Conservation (phyloP, 2,888 invertebrate genomes). For the Teinopalpus imperialis region DNA sequence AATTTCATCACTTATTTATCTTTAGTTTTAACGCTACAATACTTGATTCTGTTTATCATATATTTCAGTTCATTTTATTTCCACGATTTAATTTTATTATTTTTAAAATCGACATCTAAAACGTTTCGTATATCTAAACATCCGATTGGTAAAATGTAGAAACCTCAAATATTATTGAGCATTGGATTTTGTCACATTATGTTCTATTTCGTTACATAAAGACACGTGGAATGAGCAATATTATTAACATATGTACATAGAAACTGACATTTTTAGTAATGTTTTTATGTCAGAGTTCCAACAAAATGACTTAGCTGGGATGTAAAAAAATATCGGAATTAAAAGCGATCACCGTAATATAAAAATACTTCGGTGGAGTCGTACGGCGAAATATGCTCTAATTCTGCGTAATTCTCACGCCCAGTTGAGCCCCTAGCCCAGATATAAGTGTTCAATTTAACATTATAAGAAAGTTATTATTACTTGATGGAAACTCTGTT, state of each 20-base stretch:
- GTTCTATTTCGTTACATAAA: constrained; percentile 3
- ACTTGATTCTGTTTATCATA: constrained; percentile 56
- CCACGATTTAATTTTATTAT: constrained; percentile 40
- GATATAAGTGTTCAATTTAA: no score
- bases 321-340: no score
- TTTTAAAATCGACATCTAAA: constrained; percentile 50
- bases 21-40: constrained; percentile 57
- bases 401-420: no score
- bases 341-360: no score
- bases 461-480: no score
- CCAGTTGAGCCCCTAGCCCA: no score
- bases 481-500: no score
- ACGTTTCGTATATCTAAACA: constrained; percentile 28
- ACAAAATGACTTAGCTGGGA: no score
- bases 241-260: constrained; percentile 23
- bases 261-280: constrained; percentile 21
- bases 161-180: constrained; percentile 36
- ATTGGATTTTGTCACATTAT: constrained; percentile 32
- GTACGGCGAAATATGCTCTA: no score
- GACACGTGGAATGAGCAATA: constrained; percentile 14
- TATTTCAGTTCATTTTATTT: constrained; percentile 76
- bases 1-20: no score
- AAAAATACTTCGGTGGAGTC: no score
- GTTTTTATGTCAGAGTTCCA: no score
- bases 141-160: constrained; percentile 27